Evolutionary conservation across 2,888 invertebrate species (phyloP).

Genomic region (Cephalotes varians): DNA sequence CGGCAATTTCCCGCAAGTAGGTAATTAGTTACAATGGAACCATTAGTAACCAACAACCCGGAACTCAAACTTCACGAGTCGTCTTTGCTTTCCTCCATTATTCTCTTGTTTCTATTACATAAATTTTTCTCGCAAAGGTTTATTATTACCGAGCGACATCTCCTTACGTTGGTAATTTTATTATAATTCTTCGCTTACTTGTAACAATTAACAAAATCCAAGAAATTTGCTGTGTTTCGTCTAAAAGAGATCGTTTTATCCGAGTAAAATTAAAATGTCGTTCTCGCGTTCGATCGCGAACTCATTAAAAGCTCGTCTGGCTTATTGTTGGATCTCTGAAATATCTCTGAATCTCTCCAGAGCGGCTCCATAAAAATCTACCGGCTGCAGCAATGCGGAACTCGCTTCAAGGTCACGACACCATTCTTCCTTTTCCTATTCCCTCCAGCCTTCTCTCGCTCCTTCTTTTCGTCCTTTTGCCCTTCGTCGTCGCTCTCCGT

Average conservation of each 20-base stretch:
- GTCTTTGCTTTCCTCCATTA: slow-evolving; percentile 11
- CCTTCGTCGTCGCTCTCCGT: slow-evolving; percentile 58
- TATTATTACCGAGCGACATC: neutral
- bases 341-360: no score
- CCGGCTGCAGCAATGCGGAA: slow-evolving; percentile 80
- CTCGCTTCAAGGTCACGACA: slow-evolving; percentile 73
- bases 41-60: slow-evolving; percentile 63
- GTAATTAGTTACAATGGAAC: slow-evolving; percentile 58
- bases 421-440: slow-evolving; percentile 60
- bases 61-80: slow-evolving; percentile 37
- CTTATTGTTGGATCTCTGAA: neutral
- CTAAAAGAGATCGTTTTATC: neutral
- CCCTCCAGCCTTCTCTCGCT: slow-evolving; percentile 26
- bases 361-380: slow-evolving; percentile 58
- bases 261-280: neutral
- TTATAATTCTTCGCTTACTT: slow-evolving; percentile 18
- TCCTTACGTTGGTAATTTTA: neutral
- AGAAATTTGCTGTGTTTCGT: neutral
- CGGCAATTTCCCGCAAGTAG: slow-evolving; percentile 55
- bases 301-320: neutral
- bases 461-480: slow-evolving; percentile 27
- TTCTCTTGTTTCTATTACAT: slow-evolving; percentile 9
- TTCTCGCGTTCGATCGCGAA: neutral
- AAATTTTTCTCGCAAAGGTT: slow-evolving; percentile 20
- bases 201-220: neutral